Evolutionary conservation across 2,888 invertebrate species (phyloP), one percentile per base, ranked within the genome.

Genomic region (Clanis bilineata): DNA sequence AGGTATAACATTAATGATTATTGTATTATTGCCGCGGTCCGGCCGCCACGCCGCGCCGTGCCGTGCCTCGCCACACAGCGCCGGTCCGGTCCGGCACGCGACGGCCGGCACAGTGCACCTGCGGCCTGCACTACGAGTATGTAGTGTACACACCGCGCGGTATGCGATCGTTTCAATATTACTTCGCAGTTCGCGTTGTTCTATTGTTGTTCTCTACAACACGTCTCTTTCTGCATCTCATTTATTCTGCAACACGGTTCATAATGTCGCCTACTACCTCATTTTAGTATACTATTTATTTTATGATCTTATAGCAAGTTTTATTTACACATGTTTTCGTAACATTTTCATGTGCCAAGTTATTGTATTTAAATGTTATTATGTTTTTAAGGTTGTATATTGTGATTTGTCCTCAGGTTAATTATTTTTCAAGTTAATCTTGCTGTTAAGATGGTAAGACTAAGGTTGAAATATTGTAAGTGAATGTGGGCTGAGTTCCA

Each of bases 1-100:
- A 89, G 86, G 74, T 81, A 81, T 89, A 86, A 83, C 79, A 80
- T 80, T 85, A 82, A 82, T 65, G 70, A 79, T 70, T 72, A 79
- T 76, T 77, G 76, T 45, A 45, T 45, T 45, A 45, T 45, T 23
- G n/a, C n/a, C 45, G 25, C n/a, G n/a, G n/a, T n/a, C n/a, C n/a
- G n/a, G n/a, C n/a, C n/a, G n/a, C n/a, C n/a, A n/a, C n/a, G n/a
- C n/a, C n/a, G n/a, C n/a, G n/a, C n/a, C n/a, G n/a, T n/a, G n/a
- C n/a, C n/a, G n/a, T n/a, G n/a, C n/a, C n/a, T n/a, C n/a, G n/a
- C n/a, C n/a, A n/a, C n/a, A n/a, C n/a, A n/a, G n/a, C n/a, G n/a
- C n/a, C n/a, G n/a, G n/a, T n/a, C n/a, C n/a, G n/a, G n/a, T n/a
- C n/a, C n/a, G n/a, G n/a, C n/a, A n/a, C 21, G 45, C 23, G 45